phyloP scores from a whole-genome alignment of 2,888 invertebrate species.

The Pachydiplax longipennis region DNA sequence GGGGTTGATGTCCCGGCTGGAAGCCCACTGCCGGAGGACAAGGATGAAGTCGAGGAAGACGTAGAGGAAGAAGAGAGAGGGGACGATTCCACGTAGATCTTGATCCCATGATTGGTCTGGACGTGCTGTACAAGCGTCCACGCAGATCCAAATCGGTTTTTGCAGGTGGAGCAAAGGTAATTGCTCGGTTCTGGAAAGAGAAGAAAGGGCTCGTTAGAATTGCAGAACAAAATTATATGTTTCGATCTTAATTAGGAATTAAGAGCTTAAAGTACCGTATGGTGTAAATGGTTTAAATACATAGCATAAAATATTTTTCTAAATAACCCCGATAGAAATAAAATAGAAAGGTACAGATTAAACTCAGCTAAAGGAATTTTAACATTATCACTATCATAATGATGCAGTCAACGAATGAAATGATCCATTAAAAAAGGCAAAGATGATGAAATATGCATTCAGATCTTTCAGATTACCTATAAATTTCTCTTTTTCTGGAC shows the following conservation, averaged over 20 bases:
- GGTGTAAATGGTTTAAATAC: too few species aligned
- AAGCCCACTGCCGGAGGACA: conserved; percentile 59
- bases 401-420: too few species aligned
- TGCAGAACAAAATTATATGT: neutral
- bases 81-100: conserved; percentile 82
- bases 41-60: conserved; percentile 66
- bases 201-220: neutral
- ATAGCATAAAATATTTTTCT: too few species aligned
- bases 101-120: conserved; percentile 91
- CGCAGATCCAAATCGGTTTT: conserved; percentile 89
- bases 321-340: too few species aligned
- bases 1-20: conserved; percentile 55
- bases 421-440: too few species aligned
- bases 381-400: too few species aligned
- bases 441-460: too few species aligned
- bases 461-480: too few species aligned
- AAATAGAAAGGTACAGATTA: too few species aligned
- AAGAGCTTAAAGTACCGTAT: neutral
- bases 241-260: neutral
- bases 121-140: conserved; percentile 96
- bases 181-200: conserved; percentile 86
- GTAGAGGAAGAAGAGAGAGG: conserved; percentile 61
- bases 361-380: too few species aligned
- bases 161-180: conserved; percentile 94
- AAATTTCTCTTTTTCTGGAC: too few species aligned